A percentile compares a stretch with the other conserved stretches of the same genome.
phyloP scores from a whole-genome alignment of 2,797 vertebrate species.

The Tapirus indicus region DNA sequence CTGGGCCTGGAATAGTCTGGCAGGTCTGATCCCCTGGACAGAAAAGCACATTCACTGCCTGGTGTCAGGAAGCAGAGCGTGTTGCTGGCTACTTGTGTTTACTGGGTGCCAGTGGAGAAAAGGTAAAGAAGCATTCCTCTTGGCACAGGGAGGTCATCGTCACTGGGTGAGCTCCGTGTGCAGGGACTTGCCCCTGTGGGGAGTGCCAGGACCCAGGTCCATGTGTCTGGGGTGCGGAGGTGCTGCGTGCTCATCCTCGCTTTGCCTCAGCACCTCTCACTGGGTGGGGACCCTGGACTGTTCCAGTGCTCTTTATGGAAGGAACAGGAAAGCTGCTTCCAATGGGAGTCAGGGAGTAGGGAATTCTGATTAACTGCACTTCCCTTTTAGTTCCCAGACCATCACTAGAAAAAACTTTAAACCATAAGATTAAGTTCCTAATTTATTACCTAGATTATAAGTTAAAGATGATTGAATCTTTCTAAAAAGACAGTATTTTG shows the following conservation, averaged over 20 bases:
- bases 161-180: background rate
- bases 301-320: background rate
- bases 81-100: background rate
- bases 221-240: too few species aligned
- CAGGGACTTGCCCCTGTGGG: background rate
- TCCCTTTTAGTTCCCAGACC: slow-evolving; percentile 25
- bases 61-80: background rate
- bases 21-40: background rate
- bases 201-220: background rate
- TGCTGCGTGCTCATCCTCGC: background rate
- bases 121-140: background rate
- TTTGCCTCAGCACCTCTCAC: background rate
- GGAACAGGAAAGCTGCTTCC: background rate
- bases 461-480: slow-evolving; percentile 31
- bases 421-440: background rate
- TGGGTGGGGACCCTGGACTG: background rate
- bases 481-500: slow-evolving; percentile 5
- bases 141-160: background rate
- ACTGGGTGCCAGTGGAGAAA: background rate
- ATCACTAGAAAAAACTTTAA: slow-evolving; percentile 30
- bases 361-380: slow-evolving; percentile 30
- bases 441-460: background rate
- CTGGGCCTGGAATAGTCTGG: background rate
- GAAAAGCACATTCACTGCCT: background rate
- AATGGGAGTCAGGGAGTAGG: background rate